These are phyloP conservation scores for Antheraea pernyi DNA, from an alignment of 1,140 invertebrate species.

Conservation along the genomic window DNA sequence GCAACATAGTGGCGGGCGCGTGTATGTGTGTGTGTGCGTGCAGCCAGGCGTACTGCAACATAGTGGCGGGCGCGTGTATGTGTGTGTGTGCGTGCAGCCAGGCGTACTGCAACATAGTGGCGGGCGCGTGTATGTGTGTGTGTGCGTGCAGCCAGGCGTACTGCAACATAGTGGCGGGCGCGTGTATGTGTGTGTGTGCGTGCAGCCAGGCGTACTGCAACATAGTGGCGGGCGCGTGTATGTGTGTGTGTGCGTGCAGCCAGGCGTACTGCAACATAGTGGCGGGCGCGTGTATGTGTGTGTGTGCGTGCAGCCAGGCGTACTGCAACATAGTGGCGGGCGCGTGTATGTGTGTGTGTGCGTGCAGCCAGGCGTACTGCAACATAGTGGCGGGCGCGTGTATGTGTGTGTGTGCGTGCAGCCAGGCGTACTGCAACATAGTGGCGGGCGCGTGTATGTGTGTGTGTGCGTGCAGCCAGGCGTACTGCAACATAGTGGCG, in stretches of 20 bases:
- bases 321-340: conserved; percentile 97
- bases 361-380: conserved; percentile 94
- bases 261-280: conserved; percentile 98
- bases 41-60: conserved; percentile 86
- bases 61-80: too few relatives aligned
- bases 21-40: conserved; percentile 96
- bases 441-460: too few relatives aligned
- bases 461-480: conserved; percentile 85
- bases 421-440: conserved; percentile 54
- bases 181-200: conserved; percentile 76
- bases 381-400: conserved; percentile 97
- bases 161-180: conserved; percentile 96
- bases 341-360: conserved; percentile 80
- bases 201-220: conserved; percentile 96
- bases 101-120: conserved; percentile 97
- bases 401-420: too few relatives aligned
- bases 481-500: conserved; percentile 96
- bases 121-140: conserved; percentile 96
- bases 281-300: conserved; percentile 88
- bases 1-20: conserved; percentile 96
- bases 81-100: conserved; percentile 82
- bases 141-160: conserved; percentile 95
- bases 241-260: conserved; percentile 69
- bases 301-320: conserved; percentile 86
- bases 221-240: conserved; percentile 94